These are phyloP conservation scores for Microtus pennsylvanicus DNA, from an alignment of 2,113 vertebrate species.

Conservation along the genomic window DNA sequence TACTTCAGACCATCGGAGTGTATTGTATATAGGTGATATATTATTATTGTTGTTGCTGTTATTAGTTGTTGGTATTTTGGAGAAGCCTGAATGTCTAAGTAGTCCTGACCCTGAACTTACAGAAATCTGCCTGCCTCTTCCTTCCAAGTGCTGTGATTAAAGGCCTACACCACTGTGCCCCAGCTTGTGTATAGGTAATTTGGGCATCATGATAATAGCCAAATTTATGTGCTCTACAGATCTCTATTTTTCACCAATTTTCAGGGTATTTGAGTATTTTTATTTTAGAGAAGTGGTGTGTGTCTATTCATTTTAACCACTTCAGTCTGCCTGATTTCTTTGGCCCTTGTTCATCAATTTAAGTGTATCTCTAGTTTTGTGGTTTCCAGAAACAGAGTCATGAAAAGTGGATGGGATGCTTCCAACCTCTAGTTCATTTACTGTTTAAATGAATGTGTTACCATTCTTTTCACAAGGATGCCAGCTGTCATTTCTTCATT, in stretches of 20 bases:
- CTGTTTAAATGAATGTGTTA: neutral
- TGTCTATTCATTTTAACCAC: conserved; percentile 40
- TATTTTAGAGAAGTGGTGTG: conserved; percentile 30
- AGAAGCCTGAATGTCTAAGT: neutral
- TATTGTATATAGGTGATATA: neutral
- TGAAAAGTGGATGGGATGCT: neutral
- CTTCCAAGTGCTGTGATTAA: neutral
- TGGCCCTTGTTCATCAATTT: conserved; percentile 49
- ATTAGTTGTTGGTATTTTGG: neutral
- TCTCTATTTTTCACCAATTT: conserved; percentile 35
- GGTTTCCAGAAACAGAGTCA: conserved; percentile 49
- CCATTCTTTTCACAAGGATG: neutral
- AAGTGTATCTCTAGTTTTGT: conserved; percentile 27
- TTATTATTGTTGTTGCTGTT: neutral
- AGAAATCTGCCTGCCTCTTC: neutral
- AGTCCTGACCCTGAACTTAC: neutral
- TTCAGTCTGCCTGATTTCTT: conserved; percentile 23
- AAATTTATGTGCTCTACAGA: conserved; percentile 20
- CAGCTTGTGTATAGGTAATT: neutral
- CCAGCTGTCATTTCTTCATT: neutral
- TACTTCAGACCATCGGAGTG: neutral
- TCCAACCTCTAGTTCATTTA: neutral
- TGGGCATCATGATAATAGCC: neutral
- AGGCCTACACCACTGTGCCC: neutral
- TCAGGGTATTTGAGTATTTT: conserved; percentile 29